These are phyloP conservation scores for Melikaiella ostensackeni DNA, from an alignment of 2,888 invertebrate species.

Conservation along the genomic window DNA sequence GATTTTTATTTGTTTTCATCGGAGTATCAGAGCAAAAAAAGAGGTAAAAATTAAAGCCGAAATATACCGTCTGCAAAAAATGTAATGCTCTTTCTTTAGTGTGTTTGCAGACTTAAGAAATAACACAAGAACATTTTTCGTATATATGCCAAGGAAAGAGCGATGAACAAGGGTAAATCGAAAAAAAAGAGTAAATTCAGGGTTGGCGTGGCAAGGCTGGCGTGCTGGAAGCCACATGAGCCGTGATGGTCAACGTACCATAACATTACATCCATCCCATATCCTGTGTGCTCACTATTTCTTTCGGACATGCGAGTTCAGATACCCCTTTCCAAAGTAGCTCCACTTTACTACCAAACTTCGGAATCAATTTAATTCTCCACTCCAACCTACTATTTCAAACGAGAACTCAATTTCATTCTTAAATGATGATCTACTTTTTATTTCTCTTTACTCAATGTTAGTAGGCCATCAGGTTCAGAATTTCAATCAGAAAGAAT, in stretches of 20 bases:
- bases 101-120: background rate
- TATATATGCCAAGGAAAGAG: slow-evolving; percentile 47
- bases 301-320: slow-evolving; percentile 67
- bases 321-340: slow-evolving; percentile 36
- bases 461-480: too few relatives aligned
- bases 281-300: slow-evolving; percentile 65
- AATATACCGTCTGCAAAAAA: background rate
- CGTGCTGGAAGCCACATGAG: slow-evolving; percentile 59
- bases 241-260: slow-evolving; percentile 74
- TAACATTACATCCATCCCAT: slow-evolving; percentile 74
- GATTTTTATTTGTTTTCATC: too few relatives aligned
- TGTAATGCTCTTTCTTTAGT: slow-evolving; percentile 2
- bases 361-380: slow-evolving; percentile 8
- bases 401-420: background rate
- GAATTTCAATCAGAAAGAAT: too few relatives aligned
- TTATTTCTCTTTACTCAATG: too few relatives aligned
- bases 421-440: background rate
- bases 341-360: slow-evolving; percentile 2
- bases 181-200: slow-evolving; percentile 65
- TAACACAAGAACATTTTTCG: slow-evolving; percentile 32
- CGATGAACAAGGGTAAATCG: slow-evolving; percentile 53
- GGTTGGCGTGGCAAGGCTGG: slow-evolving; percentile 62
- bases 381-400: background rate
- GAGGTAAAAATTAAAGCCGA: too few relatives aligned
- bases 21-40: too few relatives aligned